Conservation (phyloP, 2,888 invertebrate species). For the Phoenoteleia sp. region DNA sequence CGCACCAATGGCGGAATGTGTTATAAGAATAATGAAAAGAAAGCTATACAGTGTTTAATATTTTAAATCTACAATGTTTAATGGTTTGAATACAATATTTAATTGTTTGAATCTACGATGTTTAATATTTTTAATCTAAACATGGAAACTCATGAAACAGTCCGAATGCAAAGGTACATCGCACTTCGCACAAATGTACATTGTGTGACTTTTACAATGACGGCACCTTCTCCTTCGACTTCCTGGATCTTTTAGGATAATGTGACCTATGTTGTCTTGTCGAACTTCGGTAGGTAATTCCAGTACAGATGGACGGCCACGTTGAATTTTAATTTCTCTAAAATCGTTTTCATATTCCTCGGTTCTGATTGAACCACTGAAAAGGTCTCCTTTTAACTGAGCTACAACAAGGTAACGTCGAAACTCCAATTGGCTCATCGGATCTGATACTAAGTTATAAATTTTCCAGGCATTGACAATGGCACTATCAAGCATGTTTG, state of each 20-base stretch:
- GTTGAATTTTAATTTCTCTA: slow-evolving; percentile 7
- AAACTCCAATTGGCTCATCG: too few relatives aligned
- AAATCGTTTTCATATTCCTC: not conserved
- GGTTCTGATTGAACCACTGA: not conserved
- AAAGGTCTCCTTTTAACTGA: slow-evolving; percentile 22
- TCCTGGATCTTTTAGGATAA: slow-evolving; percentile 23
- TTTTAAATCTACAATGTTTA: too few relatives aligned
- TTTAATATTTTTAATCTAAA: not conserved
- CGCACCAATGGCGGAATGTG: too few relatives aligned
- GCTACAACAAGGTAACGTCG: slow-evolving; percentile 3
- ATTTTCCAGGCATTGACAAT: slow-evolving; percentile 74
- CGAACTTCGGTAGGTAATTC: slow-evolving; percentile 34
- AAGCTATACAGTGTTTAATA: too few relatives aligned
- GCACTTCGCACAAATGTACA: slow-evolving; percentile 25
- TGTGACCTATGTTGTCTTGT: slow-evolving; percentile 35
- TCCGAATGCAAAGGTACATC: slow-evolving; percentile 3
- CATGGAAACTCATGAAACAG: slow-evolving; percentile 4
- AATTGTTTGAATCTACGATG: too few relatives aligned
- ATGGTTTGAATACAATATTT: too few relatives aligned
- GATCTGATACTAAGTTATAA: too few relatives aligned
- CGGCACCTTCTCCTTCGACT: slow-evolving; percentile 28
- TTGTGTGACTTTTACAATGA: slow-evolving; percentile 25
- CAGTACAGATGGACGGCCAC: slow-evolving; percentile 1
- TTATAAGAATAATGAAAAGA: too few relatives aligned
- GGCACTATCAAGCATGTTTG: slow-evolving; percentile 66